phyloP scores from a whole-genome alignment of 2,113 vertebrate species.

The Diadophis punctatus region DNA sequence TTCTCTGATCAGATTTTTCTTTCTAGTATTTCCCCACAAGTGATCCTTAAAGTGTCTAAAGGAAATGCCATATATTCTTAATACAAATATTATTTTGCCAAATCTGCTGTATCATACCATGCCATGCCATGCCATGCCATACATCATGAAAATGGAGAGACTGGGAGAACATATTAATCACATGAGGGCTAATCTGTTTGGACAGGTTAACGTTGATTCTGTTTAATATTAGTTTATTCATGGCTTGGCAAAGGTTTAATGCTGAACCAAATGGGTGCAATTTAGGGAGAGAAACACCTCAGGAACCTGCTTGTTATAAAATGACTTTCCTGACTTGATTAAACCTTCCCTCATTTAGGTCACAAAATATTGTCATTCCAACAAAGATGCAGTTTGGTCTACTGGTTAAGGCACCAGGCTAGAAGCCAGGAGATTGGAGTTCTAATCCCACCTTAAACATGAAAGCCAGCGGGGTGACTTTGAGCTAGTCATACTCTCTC shows the following conservation, averaged over 20 bases:
- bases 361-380: not conserved
- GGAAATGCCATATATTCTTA: not conserved
- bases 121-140: no score
- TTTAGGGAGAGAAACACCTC: not conserved
- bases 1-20: not conserved
- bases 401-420: not conserved
- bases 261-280: not conserved
- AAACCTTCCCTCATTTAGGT: not conserved
- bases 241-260: not conserved
- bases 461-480: not conserved
- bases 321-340: not conserved
- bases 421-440: not conserved
- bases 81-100: not conserved
- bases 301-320: not conserved
- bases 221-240: not conserved
- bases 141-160: not conserved
- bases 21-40: not conserved
- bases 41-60: not conserved
- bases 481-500: no score
- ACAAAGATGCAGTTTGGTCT: not conserved
- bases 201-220: not conserved
- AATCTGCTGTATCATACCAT: not conserved
- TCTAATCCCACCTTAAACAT: not conserved
- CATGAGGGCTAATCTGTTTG: not conserved
- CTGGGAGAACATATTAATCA: not conserved